Evolutionary conservation across 35 echinoderm and acorn worm species (phyloP).

Genomic region (Lytechinus pictus): DNA sequence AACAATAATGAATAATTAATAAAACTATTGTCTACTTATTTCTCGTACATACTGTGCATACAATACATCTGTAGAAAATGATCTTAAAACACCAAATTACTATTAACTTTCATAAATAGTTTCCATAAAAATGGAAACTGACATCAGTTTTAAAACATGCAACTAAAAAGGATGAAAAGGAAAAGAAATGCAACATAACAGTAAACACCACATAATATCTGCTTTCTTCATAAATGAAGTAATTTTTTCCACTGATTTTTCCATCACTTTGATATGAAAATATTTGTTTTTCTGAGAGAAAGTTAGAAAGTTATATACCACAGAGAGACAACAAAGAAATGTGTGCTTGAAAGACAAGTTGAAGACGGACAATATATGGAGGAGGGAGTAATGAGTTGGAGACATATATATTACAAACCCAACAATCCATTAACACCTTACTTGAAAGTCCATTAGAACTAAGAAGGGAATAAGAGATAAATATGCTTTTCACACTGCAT

Average conservation of each 20-base stretch:
- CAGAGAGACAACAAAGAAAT: neutral
- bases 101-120: neutral
- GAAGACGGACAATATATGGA: neutral
- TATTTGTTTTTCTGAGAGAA: neutral
- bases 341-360: neutral
- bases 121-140: neutral
- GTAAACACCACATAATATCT: neutral
- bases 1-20: no score
- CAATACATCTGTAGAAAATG: neutral
- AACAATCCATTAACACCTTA: neutral
- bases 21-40: no score
- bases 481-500: no score
- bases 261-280: neutral
- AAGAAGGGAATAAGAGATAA: neutral
- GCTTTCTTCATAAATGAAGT: neutral
- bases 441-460: neutral
- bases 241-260: neutral
- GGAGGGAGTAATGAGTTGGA: neutral
- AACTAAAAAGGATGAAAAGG: neutral
- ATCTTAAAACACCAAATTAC: neutral
- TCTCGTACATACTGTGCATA: no score
- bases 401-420: neutral
- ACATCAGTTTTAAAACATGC: neutral
- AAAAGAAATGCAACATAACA: neutral
- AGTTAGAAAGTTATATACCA: neutral